Base-by-base conservation (phyloP, 2,113 vertebrate species). In the Triplophysa tibetana region DNA sequence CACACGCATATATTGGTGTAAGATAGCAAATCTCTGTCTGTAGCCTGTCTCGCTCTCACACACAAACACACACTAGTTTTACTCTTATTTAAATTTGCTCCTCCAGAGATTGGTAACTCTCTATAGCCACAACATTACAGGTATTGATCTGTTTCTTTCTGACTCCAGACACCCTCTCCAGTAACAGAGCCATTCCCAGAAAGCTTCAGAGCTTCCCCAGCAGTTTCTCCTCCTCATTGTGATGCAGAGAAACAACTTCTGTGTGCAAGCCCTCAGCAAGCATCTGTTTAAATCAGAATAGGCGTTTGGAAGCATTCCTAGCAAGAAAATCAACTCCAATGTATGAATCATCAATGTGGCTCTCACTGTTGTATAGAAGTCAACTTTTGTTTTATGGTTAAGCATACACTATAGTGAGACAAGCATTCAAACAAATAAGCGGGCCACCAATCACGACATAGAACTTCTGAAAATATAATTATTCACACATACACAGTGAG, bases 21-120 rank as follows among this genome's bases (percentile, higher is more conserved):
- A 41, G 50, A 72, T 41, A 41, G 50, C 19, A 58, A 52, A 72
- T 72, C 52, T 58, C 70, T 72, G n/a, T 70, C 69, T 33, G 50
- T 58, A 58, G 52, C 33, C 19, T 60, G 19, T 60, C 70, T 58
- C 13, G 11, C 69, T 33, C 24, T 72, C 3, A 75, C 56, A 75
- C 60, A 77, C 62, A 77, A 10, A 77, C 75, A 75, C 41, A 54
- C 50, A 69, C 29, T 45, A 61, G n/a, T 74, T 61, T 74, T 52
- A 63, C 45, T 79, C 60, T 79, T 79, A 79, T 79, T 79, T 73
- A 79, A 70, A 79, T 79, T 63, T 41, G 33, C 26, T 52, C 68
- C 78, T 79, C 14, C 24, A 64, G 78, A 70, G 29, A 68, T 64
- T 60, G 43, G 75, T 73, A 38, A 62, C 43, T 78, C 33, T 74